Evolutionary conservation across 2,888 invertebrate species (phyloP), one percentile per base, ranked within the genome.

Genomic region (Erynnis tages): DNA sequence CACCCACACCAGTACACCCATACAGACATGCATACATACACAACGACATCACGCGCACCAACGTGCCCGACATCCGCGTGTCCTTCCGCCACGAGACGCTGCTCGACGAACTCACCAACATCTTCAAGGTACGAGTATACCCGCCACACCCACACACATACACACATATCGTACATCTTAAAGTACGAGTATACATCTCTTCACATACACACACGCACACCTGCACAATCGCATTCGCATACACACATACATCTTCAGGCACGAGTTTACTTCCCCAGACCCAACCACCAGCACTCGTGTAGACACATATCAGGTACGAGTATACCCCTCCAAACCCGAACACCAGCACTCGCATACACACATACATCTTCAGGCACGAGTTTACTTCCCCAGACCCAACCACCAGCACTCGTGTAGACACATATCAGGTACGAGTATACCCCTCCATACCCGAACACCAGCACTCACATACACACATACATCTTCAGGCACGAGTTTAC

Each of bases 51-150:
- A 6, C 3, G 4, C 6, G 3, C 21, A 21, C 21, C 21, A 21
- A 21, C 21, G 96, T 99, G 47, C 98, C 99, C n/a, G 98, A 99
- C 82, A 98, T 99, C 66, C 93, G 99, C 59, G 95, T 98, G 43
- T 95, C 97, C 53, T 99, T 96, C 90, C 93, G 99, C 54, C 95
- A 95, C 74, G 98, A 99, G 86, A 95, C 98, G 0, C 90, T 98
- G 56, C 92, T 97, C 43, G 97, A 97, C 72, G 98, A 98, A 79
- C 91, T 98, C 50, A 94, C 95, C 53, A 97, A 97, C 75, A 96
- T 97, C 67, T 97, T 97, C 82, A 21, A 21, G 21, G 21, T 21
- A 21, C n/a, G 99, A 99, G 83, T 99, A 98, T 91, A 98, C 98
- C 21, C 21, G 6, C 21, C 21, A 3, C 6, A 6, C 3, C 21